Base-by-base conservation (phyloP, 2,888 invertebrate genomes). In the Halocaridina rubra region DNA sequence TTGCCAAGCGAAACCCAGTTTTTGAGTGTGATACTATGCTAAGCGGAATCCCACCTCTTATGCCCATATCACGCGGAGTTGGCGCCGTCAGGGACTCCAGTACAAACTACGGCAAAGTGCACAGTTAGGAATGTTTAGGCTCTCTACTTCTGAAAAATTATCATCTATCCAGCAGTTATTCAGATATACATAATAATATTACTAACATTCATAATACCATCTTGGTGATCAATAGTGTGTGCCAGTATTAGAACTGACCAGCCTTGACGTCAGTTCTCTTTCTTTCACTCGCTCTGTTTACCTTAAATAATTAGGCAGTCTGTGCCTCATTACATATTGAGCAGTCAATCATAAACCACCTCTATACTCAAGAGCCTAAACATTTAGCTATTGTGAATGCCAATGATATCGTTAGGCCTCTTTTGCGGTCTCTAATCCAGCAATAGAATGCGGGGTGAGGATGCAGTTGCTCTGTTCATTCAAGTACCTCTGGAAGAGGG, bases 1-100 rank as follows among this genome's bases (percentile, higher is more conserved):
- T 77, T 78, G 77, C 77, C 82, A 84, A 84, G 78, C 72, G n/a
- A 84, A 84, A 61, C 82, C 82, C 82, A 84, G 78, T 84, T 59
- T n/a, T n/a, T n/a, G 78, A 84, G 85, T 86, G 85, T 86, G 85
- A 86, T 86, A 86, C 81, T 86, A 86, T 81, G 81, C 85, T 86
- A 86, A 86, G 85, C 75, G 84, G 79, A 84, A 84, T 84, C 84
- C 84, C 84, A 80, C 84, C 84, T 84, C 80, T 75, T 80, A 79
- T 39, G 79, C 84, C 84, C 84, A 84, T 84, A 84, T 84, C 84
- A 84, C 74, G 80, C 79, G 80, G 84, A 74, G 84, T 72, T 84
- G 84, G 84, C 61, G 79, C 79, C 79, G 84, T 84, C 84, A 84
- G 84, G 84, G 84, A 84, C 84, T 80, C 84, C 84, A 84, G 84